Evolutionary conservation across 2,113 vertebrate genomes (phyloP).

Genomic region (Andinoacara biseriatus): DNA sequence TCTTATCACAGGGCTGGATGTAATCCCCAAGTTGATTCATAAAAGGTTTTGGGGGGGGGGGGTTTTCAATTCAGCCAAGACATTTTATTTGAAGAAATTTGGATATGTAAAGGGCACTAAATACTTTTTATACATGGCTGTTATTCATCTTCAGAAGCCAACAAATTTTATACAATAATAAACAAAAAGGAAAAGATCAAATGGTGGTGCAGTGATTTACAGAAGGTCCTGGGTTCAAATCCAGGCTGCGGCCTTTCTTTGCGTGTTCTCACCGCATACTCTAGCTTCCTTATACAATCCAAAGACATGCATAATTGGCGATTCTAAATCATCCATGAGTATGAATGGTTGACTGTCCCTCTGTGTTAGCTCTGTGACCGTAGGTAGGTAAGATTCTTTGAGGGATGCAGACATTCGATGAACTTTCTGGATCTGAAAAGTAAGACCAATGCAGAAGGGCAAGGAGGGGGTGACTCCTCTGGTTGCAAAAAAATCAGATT

Average conservation of each 20-base stretch:
- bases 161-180: not conserved
- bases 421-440: not conserved
- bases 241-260: no score
- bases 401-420: no score
- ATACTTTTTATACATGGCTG: not conserved
- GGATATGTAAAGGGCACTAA: not conserved
- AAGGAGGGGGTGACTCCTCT: not conserved
- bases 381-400: no score
- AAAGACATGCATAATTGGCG: not conserved
- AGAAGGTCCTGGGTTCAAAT: not conserved
- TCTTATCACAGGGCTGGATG: conserved; percentile 18
- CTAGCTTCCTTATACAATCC: not conserved
- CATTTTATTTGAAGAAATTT: not conserved
- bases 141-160: fast-evolving
- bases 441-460: no score
- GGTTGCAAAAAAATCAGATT: not conserved
- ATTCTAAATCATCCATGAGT: not conserved
- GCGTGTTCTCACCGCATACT: not conserved
- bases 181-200: not conserved
- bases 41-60: not conserved
- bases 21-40: conserved; percentile 14
- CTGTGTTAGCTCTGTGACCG: no score
- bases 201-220: not conserved
- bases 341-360: not conserved
- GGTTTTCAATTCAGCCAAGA: not conserved